Evolutionary conservation across 2,888 invertebrate genomes (phyloP), one percentile per base, ranked within the genome.

Genomic region (Dicyrtoma fusca): DNA sequence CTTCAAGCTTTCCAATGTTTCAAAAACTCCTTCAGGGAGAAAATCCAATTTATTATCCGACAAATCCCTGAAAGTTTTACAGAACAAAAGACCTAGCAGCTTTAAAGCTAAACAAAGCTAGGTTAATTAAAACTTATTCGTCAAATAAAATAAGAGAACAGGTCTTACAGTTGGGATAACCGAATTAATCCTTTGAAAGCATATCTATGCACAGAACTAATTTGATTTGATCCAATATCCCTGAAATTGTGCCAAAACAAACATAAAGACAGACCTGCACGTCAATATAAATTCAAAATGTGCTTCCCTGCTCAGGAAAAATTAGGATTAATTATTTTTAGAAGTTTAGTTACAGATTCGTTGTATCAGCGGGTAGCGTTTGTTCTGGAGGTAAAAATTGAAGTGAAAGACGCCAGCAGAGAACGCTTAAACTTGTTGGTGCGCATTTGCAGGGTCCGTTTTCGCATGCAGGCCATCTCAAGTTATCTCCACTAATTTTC

Each of bases 31-130:
- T 1, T 87, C 85, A 0, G 90, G 89, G 26, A 92, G 82, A 81
- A 87, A 88, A 79, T 89, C 88, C 23, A 92, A 86, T 71, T 87
- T 87, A 83, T 92, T 92, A 81, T 90, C 89, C 77, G 91, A 91
- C 81, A 92, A 86, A 82, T 92, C 85, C 42, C 89, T 63, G 85
- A 71, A 69, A 78, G 3, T 84, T 85, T 85, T 81, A 86, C 86
- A 86, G 79, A n/a, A n/a, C n/a, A n/a, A n/a, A n/a, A n/a, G n/a
- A n/a, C n/a, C n/a, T n/a, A n/a, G n/a, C n/a, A n/a, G n/a, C n/a
- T n/a, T n/a, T n/a, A n/a, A n/a, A n/a, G n/a, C n/a, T n/a, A n/a
- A n/a, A n/a, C n/a, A n/a, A n/a, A n/a, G n/a, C n/a, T n/a, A n/a
- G n/a, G n/a, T n/a, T n/a, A n/a, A n/a, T n/a, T n/a, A n/a, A n/a